Percentiles rank a stretch among this genome's conserved stretches.
phyloP scores from a whole-genome alignment of 2,113 vertebrate genomes.

The Lipophrys pholis region DNA sequence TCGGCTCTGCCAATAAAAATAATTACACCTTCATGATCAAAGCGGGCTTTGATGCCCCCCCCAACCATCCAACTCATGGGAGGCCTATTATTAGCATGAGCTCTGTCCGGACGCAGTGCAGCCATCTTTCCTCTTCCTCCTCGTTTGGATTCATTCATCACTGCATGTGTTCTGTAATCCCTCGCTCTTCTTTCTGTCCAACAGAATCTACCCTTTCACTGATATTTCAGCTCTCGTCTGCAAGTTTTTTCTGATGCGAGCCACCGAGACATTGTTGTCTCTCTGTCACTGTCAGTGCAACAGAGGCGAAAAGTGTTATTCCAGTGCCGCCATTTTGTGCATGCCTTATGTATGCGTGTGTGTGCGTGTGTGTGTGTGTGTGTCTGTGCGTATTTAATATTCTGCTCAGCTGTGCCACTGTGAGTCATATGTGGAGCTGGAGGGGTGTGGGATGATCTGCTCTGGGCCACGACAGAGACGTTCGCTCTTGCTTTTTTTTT shows the following conservation, averaged over 20 bases:
- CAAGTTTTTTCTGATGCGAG: background rate
- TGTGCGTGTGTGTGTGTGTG: conserved; percentile 27
- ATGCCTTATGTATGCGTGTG: conserved; percentile 17
- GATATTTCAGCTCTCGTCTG: background rate
- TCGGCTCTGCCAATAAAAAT: background rate
- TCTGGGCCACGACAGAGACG: conserved; percentile 43
- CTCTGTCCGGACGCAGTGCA: background rate
- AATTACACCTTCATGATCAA: conserved; percentile 3
- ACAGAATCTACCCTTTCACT: background rate
- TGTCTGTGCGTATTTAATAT: conserved; percentile 68
- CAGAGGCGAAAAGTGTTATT: conserved; percentile 25
- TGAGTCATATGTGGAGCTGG: conserved; percentile 73
- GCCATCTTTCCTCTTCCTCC: background rate
- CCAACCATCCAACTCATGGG: background rate
- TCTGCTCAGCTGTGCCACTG: conserved; percentile 76
- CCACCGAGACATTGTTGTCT: background rate
- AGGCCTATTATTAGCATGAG: conserved; percentile 29
- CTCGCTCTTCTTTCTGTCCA: background rate
- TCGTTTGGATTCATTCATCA: background rate
- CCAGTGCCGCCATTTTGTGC: conserved; percentile 67
- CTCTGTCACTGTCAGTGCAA: conserved; percentile 1
- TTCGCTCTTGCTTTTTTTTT: background rate
- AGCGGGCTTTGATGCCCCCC: background rate
- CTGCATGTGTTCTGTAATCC: background rate
- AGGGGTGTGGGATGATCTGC: conserved; percentile 56